Evolutionary conservation across 1,140 invertebrate species (phyloP).

Genomic region (Sycophila sp.): DNA sequence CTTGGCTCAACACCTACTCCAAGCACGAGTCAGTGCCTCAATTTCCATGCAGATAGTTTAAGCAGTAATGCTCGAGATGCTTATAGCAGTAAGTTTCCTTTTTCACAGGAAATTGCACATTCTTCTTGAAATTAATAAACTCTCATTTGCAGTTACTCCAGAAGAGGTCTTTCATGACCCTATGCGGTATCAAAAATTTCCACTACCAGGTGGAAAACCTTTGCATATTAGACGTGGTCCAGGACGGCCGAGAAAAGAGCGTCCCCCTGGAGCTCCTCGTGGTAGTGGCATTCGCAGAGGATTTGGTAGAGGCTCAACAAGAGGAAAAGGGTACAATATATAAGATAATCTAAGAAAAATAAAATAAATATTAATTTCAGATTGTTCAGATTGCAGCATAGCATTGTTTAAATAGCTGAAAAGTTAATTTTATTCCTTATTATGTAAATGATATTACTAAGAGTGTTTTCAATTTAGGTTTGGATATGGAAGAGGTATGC

Average conservation of each 20-base stretch:
- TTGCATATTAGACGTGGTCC: conserved; percentile 74
- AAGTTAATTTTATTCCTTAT: neutral
- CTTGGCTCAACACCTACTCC: conserved; percentile 55
- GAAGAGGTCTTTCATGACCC: conserved; percentile 63
- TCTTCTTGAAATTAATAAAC: too few species aligned
- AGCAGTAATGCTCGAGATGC: conserved; percentile 28
- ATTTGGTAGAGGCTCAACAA: conserved; percentile 58
- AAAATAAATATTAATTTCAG: too few species aligned
- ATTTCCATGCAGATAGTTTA: conserved; percentile 32
- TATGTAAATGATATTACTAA: too few species aligned
- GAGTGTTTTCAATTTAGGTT: conserved; percentile 47
- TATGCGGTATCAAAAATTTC: conserved; percentile 61
- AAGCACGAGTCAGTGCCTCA: conserved; percentile 53
- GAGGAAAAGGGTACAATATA: conserved; percentile 58
- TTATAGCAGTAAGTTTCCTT: conserved; percentile 22
- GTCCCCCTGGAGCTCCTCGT: conserved; percentile 58
- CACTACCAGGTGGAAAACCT: conserved; percentile 68
- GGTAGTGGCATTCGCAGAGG: conserved; percentile 56
- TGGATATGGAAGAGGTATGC: conserved; percentile 61
- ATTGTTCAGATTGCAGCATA: too few species aligned
- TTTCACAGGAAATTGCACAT: too few species aligned
- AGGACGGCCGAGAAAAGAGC: conserved; percentile 77
- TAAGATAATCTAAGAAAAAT: neutral
- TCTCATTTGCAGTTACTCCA: conserved; percentile 51
- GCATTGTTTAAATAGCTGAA: neutral